Conservation (phyloP, 2,113 vertebrate species). For the Apodemus sylvaticus region DNA sequence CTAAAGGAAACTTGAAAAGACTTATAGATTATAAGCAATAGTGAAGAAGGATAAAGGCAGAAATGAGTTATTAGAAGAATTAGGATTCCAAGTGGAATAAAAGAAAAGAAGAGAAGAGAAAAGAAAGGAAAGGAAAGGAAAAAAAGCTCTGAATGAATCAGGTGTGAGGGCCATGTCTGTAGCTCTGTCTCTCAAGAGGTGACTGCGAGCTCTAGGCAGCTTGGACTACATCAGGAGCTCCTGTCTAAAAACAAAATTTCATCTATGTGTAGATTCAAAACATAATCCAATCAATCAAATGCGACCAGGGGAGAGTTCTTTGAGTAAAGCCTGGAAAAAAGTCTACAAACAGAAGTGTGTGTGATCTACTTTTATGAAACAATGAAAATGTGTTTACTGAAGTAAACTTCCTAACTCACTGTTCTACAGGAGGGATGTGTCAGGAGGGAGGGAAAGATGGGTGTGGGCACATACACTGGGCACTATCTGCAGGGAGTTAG, state of each 20-base stretch:
- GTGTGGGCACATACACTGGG: accelerated
- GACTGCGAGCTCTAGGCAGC: background rate
- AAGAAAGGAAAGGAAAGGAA: too few species aligned
- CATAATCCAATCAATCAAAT: background rate
- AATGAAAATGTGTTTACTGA: background rate
- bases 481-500: background rate
- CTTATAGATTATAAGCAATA: background rate
- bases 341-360: background rate
- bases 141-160: background rate
- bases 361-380: background rate
- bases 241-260: background rate
- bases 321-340: background rate
- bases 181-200: background rate
- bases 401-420: background rate
- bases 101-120: too few species aligned
- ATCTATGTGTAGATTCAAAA: background rate
- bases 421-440: background rate
- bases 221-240: background rate
- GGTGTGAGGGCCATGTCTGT: background rate
- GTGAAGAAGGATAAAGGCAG: background rate
- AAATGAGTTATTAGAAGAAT: background rate
- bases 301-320: background rate
- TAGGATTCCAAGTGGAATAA: background rate
- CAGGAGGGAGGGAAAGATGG: accelerated
- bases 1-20: background rate